Evolutionary conservation across 2,113 vertebrate species (phyloP).

Genomic region (Bucco capensis): DNA sequence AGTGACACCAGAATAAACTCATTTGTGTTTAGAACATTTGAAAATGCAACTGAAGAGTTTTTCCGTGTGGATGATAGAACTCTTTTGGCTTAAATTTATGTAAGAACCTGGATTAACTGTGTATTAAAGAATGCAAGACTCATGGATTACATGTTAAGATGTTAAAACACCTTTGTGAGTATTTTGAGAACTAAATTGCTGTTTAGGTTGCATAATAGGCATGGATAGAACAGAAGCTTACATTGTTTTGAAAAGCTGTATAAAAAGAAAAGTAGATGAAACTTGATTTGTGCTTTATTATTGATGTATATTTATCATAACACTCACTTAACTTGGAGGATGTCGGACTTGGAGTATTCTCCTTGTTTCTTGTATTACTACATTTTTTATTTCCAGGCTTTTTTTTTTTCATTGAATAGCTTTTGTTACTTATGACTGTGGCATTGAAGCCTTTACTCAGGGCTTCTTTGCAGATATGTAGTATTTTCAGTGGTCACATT

Average conservation of each 20-base stretch:
- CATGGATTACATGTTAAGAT: background rate
- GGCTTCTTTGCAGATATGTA: background rate
- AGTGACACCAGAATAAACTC: background rate
- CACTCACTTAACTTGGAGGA: background rate
- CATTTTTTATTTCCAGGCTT: background rate
- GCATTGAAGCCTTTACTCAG: background rate
- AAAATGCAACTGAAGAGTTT: background rate
- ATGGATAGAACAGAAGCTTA: background rate
- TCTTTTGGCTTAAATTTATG: background rate
- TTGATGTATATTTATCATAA: background rate
- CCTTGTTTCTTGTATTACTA: background rate
- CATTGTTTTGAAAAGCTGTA: background rate
- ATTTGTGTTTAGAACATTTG: background rate
- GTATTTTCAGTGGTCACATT: background rate
- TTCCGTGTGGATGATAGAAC: background rate
- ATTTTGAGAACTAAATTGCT: background rate
- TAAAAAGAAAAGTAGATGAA: background rate
- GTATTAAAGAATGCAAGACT: background rate
- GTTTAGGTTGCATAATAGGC: background rate
- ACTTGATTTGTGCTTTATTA: background rate
- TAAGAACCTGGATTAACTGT: background rate
- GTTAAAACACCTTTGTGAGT: background rate
- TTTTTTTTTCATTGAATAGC: background rate
- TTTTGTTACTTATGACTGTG: background rate
- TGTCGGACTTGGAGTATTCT: background rate